phyloP scores from a whole-genome alignment of 1,140 invertebrate species.

The Drosophila santomea region DNA sequence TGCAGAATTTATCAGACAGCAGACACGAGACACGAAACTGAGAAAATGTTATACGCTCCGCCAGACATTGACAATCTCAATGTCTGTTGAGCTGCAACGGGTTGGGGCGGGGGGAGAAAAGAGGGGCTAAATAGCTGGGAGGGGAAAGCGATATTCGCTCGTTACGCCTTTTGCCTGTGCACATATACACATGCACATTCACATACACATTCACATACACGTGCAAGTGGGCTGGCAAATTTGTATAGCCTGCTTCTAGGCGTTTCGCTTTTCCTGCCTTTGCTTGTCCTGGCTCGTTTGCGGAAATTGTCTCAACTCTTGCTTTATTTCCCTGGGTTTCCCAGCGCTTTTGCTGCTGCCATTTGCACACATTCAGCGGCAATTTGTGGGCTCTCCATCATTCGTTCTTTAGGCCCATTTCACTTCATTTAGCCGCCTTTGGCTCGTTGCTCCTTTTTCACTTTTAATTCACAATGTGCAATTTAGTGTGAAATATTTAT shows the following conservation, averaged over 20 bases:
- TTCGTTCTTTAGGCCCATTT: slow-evolving; percentile 17
- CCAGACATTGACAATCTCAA: slow-evolving; percentile 35
- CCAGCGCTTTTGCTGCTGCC: slow-evolving; percentile 14
- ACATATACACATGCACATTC: slow-evolving; percentile 3
- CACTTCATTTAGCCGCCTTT: slow-evolving; percentile 35
- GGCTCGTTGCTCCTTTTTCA: background rate
- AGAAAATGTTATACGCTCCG: slow-evolving; percentile 26
- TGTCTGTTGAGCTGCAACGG: background rate
- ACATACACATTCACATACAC: background rate
- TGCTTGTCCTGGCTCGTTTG: slow-evolving; percentile 8
- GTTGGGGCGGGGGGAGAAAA: background rate
- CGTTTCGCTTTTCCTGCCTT: slow-evolving; percentile 1
- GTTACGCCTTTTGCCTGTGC: slow-evolving; percentile 48
- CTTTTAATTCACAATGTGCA: slow-evolving; percentile 36
- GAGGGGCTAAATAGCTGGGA: background rate
- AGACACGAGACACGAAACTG: slow-evolving; percentile 10
- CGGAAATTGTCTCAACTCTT: slow-evolving; percentile 67
- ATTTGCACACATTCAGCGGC: slow-evolving; percentile 52
- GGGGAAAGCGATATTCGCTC: slow-evolving; percentile 24
- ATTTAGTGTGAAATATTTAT: slow-evolving; percentile 67
- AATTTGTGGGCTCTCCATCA: slow-evolving; percentile 47
- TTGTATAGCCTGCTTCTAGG: slow-evolving; percentile 44
- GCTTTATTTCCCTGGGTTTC: slow-evolving; percentile 33
- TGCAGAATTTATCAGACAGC: slow-evolving; percentile 5
- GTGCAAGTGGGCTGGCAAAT: slow-evolving; percentile 35